A percentile compares a stretch with the other conserved stretches of the same genome.
These are phyloP conservation scores for Drosophila mauritiana DNA, from an alignment of 1,140 invertebrate species.

Conservation along the genomic window DNA sequence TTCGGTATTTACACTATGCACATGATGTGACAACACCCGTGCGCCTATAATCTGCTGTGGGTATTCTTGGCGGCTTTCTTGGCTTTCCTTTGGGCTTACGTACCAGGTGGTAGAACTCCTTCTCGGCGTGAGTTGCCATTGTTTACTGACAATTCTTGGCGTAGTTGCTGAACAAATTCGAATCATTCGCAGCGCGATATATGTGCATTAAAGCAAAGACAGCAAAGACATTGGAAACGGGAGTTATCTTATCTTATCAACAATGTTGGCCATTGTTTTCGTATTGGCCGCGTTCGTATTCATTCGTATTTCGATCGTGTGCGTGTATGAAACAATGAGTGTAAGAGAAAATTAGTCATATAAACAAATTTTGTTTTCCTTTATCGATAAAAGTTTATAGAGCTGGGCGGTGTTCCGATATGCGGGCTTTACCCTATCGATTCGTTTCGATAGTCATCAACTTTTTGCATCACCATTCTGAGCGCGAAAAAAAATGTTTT, in stretches of 20 bases:
- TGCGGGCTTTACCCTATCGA: background rate
- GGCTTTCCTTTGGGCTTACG: constrained; percentile 2
- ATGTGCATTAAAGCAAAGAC: constrained; percentile 17
- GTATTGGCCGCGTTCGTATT: constrained; percentile 32
- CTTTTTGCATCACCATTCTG: background rate
- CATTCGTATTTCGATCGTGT: constrained; percentile 10
- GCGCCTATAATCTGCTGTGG: background rate
- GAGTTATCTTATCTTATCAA: constrained; percentile 46
- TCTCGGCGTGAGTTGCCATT: constrained; percentile 56
- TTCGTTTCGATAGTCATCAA: background rate
- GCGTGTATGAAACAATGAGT: background rate
- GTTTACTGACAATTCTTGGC: constrained; percentile 26
- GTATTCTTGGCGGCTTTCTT: background rate
- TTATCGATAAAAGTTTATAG: constrained; percentile 6
- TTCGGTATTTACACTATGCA: background rate
- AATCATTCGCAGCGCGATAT: constrained; percentile 32
- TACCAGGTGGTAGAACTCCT: constrained; percentile 53
- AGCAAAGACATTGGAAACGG: constrained; percentile 24
- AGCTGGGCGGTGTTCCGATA: background rate
- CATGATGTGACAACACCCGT: constrained; percentile 6
- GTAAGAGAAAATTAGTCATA: constrained; percentile 34
- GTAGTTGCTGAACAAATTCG: constrained; percentile 35
- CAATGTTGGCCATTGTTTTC: constrained; percentile 45
- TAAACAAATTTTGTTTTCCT: constrained; percentile 38
- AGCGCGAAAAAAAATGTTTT: constrained; percentile 5